Evolutionary conservation across 2,797 vertebrate species (phyloP).

Genomic region (Euthynnus affinis): DNA sequence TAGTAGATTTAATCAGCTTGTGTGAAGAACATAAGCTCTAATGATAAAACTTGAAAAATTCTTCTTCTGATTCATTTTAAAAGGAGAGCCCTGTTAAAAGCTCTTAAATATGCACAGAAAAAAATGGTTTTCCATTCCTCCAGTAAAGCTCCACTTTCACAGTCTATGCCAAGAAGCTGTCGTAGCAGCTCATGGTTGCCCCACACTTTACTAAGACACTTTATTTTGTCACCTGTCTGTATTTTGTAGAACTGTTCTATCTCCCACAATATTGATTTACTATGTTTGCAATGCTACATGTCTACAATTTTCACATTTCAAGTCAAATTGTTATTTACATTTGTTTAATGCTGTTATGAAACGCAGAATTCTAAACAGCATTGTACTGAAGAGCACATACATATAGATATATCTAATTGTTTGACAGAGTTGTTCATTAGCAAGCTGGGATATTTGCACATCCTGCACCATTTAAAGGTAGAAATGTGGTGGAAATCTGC

Average conservation of each 20-base stretch:
- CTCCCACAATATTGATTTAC: background rate
- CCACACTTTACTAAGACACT: background rate
- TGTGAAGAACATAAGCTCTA: too few species aligned
- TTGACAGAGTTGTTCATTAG: background rate
- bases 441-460: background rate
- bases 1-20: too few species aligned
- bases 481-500: background rate
- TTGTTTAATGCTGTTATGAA: background rate
- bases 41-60: too few species aligned
- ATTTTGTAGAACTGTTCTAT: background rate
- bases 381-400: background rate
- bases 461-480: background rate
- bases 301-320: background rate
- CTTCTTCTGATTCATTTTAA: background rate
- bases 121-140: background rate
- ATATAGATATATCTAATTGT: background rate
- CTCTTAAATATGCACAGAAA: background rate
- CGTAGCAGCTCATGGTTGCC: background rate
- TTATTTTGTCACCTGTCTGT: constrained; percentile 1
- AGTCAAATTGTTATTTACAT: background rate
- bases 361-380: background rate
- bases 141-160: background rate
- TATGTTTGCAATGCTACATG: background rate
- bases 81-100: background rate
- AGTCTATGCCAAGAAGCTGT: background rate